Evolutionary conservation across 2,797 vertebrate genomes (phyloP).

Genomic region (Delichon dasypus): DNA sequence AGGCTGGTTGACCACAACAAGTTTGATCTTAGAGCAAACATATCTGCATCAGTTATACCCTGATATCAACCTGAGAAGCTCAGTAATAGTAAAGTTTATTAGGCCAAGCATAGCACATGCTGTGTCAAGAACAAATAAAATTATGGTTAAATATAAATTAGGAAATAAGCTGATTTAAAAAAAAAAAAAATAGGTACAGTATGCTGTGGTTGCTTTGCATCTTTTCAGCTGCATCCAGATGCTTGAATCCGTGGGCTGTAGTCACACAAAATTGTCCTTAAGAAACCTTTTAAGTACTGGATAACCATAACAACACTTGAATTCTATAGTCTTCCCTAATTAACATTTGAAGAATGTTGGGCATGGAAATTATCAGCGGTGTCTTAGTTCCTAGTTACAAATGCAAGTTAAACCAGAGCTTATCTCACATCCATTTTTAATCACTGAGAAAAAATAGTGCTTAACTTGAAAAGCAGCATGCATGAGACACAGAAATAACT

Average conservation of each 20-base stretch:
- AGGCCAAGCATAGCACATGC: background rate
- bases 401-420: background rate
- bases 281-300: background rate
- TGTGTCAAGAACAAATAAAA: conserved; percentile 4
- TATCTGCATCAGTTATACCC: background rate
- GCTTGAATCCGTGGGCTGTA: background rate
- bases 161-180: background rate
- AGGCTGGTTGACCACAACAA: background rate
- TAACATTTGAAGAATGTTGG: background rate
- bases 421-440: background rate
- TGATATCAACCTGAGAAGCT: background rate
- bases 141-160: background rate
- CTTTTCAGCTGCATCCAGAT: background rate
- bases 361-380: background rate
- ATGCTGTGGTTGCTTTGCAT: background rate
- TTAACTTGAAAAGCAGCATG: background rate
- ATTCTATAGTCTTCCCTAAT: background rate
- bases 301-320: background rate
- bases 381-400: background rate
- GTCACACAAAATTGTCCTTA: background rate
- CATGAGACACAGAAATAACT: background rate
- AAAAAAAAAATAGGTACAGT: background rate
- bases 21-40: background rate
- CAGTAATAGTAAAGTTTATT: background rate
- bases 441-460: background rate